Conservation (phyloP, 2,113 vertebrate genomes). For the Petrocephalus microphthalmus region DNA sequence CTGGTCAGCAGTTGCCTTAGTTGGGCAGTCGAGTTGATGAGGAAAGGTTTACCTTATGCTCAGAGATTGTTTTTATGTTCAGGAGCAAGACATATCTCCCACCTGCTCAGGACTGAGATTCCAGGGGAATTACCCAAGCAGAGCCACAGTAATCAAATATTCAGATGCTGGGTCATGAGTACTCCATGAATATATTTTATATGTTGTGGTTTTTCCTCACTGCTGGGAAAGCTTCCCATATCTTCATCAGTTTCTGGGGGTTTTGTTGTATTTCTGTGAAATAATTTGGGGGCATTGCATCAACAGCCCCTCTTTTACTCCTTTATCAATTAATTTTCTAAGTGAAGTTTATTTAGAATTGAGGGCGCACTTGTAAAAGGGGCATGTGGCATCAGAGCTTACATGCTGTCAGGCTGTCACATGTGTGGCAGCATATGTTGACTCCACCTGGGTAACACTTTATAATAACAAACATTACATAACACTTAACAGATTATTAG, state of each 20-base stretch:
- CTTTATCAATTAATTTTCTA: no score
- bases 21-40: neutral
- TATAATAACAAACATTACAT: no score
- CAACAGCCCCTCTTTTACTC: neutral
- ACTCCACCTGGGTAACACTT: no score
- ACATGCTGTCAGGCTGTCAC: no score
- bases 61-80: neutral
- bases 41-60: neutral
- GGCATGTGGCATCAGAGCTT: no score
- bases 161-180: neutral
- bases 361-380: no score
- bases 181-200: neutral
- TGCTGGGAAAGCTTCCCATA: neutral
- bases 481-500: no score
- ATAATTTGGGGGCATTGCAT: neutral
- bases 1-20: neutral
- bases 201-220: neutral
- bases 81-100: neutral
- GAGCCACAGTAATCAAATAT: neutral
- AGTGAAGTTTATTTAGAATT: no score
- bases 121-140: neutral
- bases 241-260: neutral
- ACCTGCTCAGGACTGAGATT: neutral
- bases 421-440: no score
- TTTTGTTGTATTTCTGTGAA: neutral